Evolutionary conservation across 2,113 vertebrate genomes (phyloP).

Genomic region (Papio anubis): DNA sequence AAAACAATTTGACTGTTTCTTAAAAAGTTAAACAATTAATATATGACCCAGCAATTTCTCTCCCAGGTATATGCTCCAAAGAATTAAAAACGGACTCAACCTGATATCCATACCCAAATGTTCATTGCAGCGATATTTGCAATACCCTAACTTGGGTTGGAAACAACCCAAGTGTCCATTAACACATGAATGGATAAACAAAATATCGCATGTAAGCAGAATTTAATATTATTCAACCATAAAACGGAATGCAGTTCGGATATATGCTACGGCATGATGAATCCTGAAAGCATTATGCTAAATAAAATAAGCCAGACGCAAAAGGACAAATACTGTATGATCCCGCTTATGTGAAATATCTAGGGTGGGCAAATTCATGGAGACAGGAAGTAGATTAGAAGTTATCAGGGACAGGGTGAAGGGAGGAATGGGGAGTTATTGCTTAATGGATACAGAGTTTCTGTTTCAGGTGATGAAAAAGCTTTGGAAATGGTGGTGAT

Average conservation of each 20-base stretch:
- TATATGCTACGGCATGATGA: not conserved
- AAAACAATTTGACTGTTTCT: not conserved
- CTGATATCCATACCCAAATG: not conserved
- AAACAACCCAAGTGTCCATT: not conserved
- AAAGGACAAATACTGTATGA: not conserved
- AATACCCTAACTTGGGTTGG: not conserved
- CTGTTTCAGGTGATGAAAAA: not conserved
- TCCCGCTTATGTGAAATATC: not conserved
- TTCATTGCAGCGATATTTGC: not conserved
- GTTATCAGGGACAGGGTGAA: not conserved
- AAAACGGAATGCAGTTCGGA: not conserved
- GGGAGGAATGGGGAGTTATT: not conserved
- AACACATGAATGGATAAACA: not conserved
- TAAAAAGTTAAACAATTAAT: not conserved
- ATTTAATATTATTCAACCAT: not conserved
- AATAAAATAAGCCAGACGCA: not conserved
- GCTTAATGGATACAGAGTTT: not conserved
- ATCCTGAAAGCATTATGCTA: not conserved
- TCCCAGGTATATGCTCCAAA: not conserved
- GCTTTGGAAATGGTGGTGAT: not conserved
- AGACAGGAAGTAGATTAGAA: not conserved
- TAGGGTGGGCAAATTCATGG: not conserved
- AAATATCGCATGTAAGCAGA: not conserved
- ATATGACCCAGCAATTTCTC: not conserved
- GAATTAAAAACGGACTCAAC: not conserved